Conservation (phyloP, 2,113 vertebrate genomes). For the Illadopsis cleaveri region DNA sequence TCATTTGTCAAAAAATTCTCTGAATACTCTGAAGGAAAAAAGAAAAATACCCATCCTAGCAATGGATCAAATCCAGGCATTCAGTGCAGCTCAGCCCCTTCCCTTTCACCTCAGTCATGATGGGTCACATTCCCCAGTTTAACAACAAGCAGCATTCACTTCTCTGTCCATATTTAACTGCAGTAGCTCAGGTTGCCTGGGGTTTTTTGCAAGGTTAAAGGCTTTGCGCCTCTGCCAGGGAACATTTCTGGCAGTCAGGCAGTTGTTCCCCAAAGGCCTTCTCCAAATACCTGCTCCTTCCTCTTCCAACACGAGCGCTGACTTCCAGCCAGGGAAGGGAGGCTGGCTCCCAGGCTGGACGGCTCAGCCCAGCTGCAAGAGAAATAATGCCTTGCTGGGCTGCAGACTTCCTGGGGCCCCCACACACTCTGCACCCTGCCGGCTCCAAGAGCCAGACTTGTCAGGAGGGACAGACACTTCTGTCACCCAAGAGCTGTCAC, state of each 20-base stretch:
- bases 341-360: background rate
- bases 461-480: background rate
- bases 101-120: background rate
- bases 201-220: background rate
- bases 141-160: background rate
- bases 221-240: background rate
- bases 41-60: background rate
- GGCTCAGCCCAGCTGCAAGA: background rate
- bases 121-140: background rate
- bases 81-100: accelerated
- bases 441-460: background rate
- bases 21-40: background rate
- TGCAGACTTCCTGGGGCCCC: background rate
- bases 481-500: background rate
- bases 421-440: background rate
- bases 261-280: background rate
- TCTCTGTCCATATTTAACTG: background rate
- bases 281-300: background rate
- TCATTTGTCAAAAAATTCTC: background rate
- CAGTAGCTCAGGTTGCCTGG: background rate
- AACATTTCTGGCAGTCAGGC: background rate
- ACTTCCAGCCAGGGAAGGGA: background rate
- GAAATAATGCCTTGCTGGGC: background rate
- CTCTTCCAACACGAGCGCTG: background rate
- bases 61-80: background rate